Conservation (phyloP, 2,113 vertebrate genomes). For the Triplophysa siluroides region DNA sequence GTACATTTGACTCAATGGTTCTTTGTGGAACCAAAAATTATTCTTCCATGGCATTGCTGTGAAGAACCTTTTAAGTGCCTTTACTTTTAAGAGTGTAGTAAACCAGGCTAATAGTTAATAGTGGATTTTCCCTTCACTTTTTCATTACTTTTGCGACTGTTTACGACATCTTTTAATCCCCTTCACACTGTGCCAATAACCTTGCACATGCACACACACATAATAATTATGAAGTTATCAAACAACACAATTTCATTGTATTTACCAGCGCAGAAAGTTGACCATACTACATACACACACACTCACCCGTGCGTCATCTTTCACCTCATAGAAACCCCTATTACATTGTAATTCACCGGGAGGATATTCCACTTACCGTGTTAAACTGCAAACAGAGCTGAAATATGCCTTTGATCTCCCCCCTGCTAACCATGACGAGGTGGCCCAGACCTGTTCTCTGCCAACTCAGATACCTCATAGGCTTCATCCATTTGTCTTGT, state of each 20-base stretch:
- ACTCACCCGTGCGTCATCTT: conserved; percentile 1
- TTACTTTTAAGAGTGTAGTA: no score
- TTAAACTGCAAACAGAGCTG: conserved; percentile 41
- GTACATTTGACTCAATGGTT: no score
- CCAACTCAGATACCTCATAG: conserved; percentile 51
- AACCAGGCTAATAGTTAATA: no score
- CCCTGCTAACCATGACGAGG: conserved; percentile 23
- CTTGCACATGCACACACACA: conserved; percentile 42
- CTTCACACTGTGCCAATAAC: conserved; percentile 41
- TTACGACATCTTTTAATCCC: not conserved
- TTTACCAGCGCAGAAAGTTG: not conserved
- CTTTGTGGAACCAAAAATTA: no score
- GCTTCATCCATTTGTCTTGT: conserved; percentile 44
- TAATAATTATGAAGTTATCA: conserved; percentile 41
- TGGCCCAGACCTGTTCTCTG: not conserved
- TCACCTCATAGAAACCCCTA: conserved; percentile 37
- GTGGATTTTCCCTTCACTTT: no score
- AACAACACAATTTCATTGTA: conserved; percentile 5
- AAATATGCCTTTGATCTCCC: conserved; percentile 43
- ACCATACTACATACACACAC: not conserved
- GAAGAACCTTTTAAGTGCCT: no score
- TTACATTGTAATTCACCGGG: conserved; percentile 44
- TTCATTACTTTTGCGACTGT: not conserved
- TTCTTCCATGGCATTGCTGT: no score
- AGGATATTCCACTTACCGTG: conserved; percentile 11